These are phyloP conservation scores for Acrobeloides nanus DNA, from an alignment of 2,888 invertebrate species.

Conservation along the genomic window DNA sequence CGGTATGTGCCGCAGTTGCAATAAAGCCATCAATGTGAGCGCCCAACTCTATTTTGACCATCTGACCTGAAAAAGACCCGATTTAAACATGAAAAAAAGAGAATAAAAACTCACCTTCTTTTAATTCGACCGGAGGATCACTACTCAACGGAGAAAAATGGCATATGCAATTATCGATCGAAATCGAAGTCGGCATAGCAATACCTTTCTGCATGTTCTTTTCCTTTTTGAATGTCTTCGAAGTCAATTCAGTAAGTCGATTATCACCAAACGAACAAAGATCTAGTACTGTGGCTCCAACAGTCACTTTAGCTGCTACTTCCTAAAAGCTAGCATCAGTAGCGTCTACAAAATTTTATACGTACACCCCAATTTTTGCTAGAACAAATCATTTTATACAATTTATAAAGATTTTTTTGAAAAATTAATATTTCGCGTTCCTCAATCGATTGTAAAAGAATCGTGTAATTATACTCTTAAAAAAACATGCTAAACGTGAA, in stretches of 20 bases:
- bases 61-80: no score
- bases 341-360: slow-evolving; percentile 1
- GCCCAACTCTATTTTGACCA: slow-evolving; percentile 88
- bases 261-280: slow-evolving; percentile 87
- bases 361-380: no score
- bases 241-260: slow-evolving; percentile 78
- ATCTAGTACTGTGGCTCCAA: slow-evolving; percentile 78
- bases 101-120: no score
- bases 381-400: no score
- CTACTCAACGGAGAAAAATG: slow-evolving; percentile 92
- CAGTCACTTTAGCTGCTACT: slow-evolving; percentile 62
- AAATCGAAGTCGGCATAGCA: slow-evolving; percentile 96
- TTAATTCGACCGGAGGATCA: slow-evolving; percentile 62
- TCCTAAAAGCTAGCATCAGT: slow-evolving; percentile 13
- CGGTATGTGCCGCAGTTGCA: slow-evolving; percentile 91
- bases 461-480: no score
- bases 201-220: slow-evolving; percentile 63
- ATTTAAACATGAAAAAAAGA: no score
- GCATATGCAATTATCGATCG: slow-evolving; percentile 97
- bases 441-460: no score
- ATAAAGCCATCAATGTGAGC: slow-evolving; percentile 98
- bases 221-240: slow-evolving; percentile 93
- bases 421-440: neutral
- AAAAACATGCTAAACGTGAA: neutral
- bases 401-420: neutral